Base-by-base conservation (phyloP, 2,888 invertebrate genomes). In the Pegoplata infirma region DNA sequence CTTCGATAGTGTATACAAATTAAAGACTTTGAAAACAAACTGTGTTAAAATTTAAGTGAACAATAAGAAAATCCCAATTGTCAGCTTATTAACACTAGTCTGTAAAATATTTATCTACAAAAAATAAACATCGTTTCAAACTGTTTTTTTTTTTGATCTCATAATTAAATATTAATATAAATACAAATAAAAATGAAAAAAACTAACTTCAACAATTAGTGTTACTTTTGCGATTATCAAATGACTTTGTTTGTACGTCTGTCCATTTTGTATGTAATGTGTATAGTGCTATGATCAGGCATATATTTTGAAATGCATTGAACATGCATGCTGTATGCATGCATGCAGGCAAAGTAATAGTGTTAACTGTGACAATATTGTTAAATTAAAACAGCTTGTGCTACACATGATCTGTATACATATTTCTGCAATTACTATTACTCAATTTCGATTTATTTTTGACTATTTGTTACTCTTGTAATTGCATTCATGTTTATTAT, bases 261-360 rank as follows among this genome's bases (percentile, higher is more conserved):
- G 12, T 32, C 12, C 12, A 12, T 32, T 32, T 28, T 28, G 3
- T 28, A 6, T 23, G 3, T 23, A 6, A 23, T 23, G 6, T 23
- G 23, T 23, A 7, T 28, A 28, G 8, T 32, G 32, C n/a, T 32
- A 1, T 32, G 32, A 10, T 32, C 5, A n/a, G 1, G n/a, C n/a
- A 12, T 32, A 32, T 55, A 17, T 32, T 16, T 7, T 17, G 7
- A 55, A 32, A 28, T 28, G 28, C 16, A 16, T 16, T 32, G 55
- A 16, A 55, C 14, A 16, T 58, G 58, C 58, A 58, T 58, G 44
- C 56, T 40, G n/a, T n/a, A n/a, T n/a, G n/a, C n/a, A n/a, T n/a
- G n/a, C n/a, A n/a, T n/a, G n/a, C n/a, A n/a, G n/a, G 23, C 36
- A n/a, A 40, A 5, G 5, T n/a, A 1, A n/a, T n/a, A 40, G n/a